phyloP scores from a whole-genome alignment of 2,888 invertebrate genomes.

The Drosophila suboccidentalis region DNA sequence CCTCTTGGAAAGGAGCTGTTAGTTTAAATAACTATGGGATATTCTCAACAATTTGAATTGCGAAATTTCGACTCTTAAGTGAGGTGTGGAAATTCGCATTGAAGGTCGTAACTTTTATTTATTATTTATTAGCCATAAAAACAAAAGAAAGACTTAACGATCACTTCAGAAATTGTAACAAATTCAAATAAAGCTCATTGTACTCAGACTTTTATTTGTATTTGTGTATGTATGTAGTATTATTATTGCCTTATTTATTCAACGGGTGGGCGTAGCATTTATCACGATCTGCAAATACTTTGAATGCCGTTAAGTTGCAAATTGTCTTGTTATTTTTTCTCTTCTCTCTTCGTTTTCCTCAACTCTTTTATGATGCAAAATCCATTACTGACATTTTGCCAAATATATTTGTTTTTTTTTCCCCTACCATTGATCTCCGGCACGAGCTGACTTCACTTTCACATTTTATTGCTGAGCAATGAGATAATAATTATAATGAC shows the following conservation, averaged over 20 bases:
- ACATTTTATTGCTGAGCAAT: constrained; percentile 57
- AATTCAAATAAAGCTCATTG: constrained; percentile 31
- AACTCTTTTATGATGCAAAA: constrained; percentile 25
- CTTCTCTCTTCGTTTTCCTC: not conserved
- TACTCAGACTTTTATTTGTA: constrained; percentile 15
- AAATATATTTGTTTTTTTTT: constrained; percentile 13
- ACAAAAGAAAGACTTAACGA: constrained; percentile 36
- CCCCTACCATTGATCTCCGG: constrained; percentile 28
- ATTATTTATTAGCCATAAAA: constrained; percentile 49
- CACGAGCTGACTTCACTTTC: constrained; percentile 68
- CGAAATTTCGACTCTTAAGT: not conserved
- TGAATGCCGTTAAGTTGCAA: constrained; percentile 60
- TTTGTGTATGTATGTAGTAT: constrained; percentile 1
- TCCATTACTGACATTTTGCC: constrained; percentile 44
- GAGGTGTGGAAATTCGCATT: constrained; percentile 34
- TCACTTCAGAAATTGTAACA: constrained; percentile 58
- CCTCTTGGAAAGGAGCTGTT: not conserved
- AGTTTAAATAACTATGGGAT: not conserved
- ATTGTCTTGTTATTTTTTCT: constrained; percentile 32
- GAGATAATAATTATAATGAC: constrained; percentile 45
- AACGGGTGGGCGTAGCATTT: constrained; percentile 71
- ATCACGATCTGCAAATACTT: constrained; percentile 73
- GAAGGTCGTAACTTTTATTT: constrained; percentile 34
- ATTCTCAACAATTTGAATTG: constrained; percentile 7
- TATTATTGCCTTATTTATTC: constrained; percentile 56